Percentiles rank a stretch among this genome's conserved stretches.
These are phyloP conservation scores for Coptodon rendalli DNA, from an alignment of 2,113 vertebrate species.

Conservation along the genomic window DNA sequence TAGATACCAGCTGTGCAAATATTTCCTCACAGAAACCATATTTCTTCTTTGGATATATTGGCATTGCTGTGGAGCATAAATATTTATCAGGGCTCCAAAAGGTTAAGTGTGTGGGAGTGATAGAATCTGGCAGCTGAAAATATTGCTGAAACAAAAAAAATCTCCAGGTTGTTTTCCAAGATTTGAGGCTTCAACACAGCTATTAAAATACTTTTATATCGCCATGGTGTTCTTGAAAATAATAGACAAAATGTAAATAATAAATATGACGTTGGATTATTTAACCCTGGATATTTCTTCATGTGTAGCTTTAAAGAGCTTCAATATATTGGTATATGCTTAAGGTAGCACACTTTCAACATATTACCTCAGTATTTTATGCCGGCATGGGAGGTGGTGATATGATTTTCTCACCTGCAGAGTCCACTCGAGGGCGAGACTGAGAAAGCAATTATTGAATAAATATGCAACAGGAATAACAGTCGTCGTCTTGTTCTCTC, in stretches of 20 bases:
- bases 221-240: background rate
- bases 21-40: constrained; percentile 10
- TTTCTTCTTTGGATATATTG: constrained; percentile 11
- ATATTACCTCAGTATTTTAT: background rate
- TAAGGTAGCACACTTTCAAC: background rate
- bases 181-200: background rate
- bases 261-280: background rate
- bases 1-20: background rate
- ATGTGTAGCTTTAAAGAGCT: background rate
- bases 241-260: background rate
- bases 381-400: background rate
- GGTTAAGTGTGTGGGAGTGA: constrained; percentile 53
- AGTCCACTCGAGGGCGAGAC: background rate
- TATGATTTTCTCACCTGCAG: background rate
- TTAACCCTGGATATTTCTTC: background rate
- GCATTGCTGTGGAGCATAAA: constrained; percentile 26
- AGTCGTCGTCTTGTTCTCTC: background rate
- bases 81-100: constrained; percentile 36
- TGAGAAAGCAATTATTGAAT: background rate
- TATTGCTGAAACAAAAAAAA: background rate
- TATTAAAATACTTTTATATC: background rate
- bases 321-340: background rate
- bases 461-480: background rate
- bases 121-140: constrained; percentile 39
- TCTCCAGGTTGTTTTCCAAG: constrained; percentile 1